Conservation (phyloP, 2,113 vertebrate species). For the Sinocyclocheilus anshuiensis region DNA sequence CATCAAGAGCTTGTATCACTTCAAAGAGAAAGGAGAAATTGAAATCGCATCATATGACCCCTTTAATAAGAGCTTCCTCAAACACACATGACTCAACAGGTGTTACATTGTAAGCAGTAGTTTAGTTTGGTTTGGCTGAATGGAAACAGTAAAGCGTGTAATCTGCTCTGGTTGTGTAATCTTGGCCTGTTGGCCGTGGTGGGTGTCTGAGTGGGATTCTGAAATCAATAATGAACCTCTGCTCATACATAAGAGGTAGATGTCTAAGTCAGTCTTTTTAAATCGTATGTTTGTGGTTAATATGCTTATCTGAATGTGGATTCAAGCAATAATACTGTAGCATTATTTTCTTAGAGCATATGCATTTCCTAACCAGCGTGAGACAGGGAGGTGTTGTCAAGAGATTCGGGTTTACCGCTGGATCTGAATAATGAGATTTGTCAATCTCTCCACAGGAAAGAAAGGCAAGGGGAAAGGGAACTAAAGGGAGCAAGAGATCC, state of each 20-base stretch:
- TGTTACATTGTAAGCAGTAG: neutral
- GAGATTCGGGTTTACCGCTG: neutral
- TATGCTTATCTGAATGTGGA: slow-evolving; percentile 22
- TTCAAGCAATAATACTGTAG: slow-evolving; percentile 10
- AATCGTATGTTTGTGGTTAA: slow-evolving; percentile 21
- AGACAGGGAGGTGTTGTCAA: neutral
- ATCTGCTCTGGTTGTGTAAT: slow-evolving; percentile 24
- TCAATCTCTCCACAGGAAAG: slow-evolving; percentile 75
- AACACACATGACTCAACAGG: slow-evolving; percentile 10
- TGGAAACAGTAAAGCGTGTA: neutral
- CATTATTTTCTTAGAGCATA: neutral
- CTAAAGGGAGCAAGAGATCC: slow-evolving; percentile 36
- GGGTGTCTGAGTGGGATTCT: slow-evolving; percentile 54
- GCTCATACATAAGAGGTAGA: slow-evolving; percentile 22
- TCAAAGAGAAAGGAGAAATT: no score
- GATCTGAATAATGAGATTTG: slow-evolving; percentile 29
- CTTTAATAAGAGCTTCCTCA: neutral
- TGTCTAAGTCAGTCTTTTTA: slow-evolving; percentile 15
- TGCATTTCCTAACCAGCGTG: slow-evolving; percentile 2
- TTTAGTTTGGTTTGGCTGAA: slow-evolving; percentile 4
- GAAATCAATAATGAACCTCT: slow-evolving; percentile 45
- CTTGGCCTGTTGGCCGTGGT: slow-evolving; percentile 41
- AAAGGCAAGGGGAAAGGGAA: slow-evolving; percentile 83
- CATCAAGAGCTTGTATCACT: no score
- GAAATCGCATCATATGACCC: no score